Evolutionary conservation across 2,888 invertebrate genomes (phyloP).

Genomic region (Dryobotodes eremita): DNA sequence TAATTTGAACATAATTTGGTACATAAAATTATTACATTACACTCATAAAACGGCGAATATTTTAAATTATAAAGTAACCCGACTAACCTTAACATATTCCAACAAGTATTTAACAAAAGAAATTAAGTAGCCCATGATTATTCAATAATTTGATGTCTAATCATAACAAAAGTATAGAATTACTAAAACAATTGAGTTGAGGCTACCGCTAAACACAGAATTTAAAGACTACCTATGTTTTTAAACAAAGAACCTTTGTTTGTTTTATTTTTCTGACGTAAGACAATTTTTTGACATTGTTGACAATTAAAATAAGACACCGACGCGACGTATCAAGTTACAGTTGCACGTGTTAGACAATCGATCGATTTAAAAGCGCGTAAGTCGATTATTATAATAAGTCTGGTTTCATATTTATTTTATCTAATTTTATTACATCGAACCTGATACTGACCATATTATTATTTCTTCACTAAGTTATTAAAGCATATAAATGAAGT

Average conservation of each 20-base stretch:
- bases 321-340: conserved; percentile 18
- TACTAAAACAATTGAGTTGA: conserved; percentile 15
- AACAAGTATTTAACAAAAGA: conserved; percentile 67
- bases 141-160: conserved; percentile 9
- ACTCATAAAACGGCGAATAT: background rate
- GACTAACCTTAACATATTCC: conserved; percentile 72
- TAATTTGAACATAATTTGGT: conserved; percentile 44
- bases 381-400: conserved; percentile 24
- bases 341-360: conserved; percentile 18
- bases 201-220: background rate
- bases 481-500: conserved; percentile 55
- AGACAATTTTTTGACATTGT: conserved; percentile 32
- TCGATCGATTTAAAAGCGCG: conserved; percentile 41
- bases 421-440: background rate
- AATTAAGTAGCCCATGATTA: conserved; percentile 71
- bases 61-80: conserved; percentile 13
- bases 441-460: conserved; percentile 60
- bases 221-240: background rate
- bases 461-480: conserved; percentile 68
- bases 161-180: conserved; percentile 72
- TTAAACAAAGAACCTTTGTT: conserved; percentile 51
- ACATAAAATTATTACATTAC: conserved; percentile 18
- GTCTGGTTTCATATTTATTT: background rate
- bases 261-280: conserved; percentile 45
- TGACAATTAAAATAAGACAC: conserved; percentile 52